Percentiles rank a stretch among this genome's conserved stretches.
Evolutionary conservation across 2,797 vertebrate species (phyloP).

Genomic region (Myoxocephalus aenaeus): DNA sequence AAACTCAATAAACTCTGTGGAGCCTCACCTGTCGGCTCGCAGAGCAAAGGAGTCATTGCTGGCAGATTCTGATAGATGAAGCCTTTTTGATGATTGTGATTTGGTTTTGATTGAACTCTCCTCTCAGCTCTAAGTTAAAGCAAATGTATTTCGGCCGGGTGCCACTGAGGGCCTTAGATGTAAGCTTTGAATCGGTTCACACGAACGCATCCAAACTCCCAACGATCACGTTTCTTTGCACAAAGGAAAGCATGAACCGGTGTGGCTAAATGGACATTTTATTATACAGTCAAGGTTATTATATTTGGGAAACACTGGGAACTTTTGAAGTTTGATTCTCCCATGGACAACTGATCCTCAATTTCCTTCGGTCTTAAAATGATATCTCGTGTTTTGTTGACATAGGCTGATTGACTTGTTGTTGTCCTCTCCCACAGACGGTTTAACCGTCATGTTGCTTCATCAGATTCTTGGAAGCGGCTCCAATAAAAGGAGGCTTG

Average conservation of each 20-base stretch:
- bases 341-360: conserved; percentile 26
- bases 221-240: conserved; percentile 25
- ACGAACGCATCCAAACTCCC: neutral
- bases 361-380: conserved; percentile 44
- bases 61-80: conserved; percentile 43
- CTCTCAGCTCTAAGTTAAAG: conserved; percentile 66
- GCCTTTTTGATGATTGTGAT: conserved; percentile 35
- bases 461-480: conserved; percentile 9
- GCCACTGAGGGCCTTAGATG: conserved; percentile 33
- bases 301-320: conserved; percentile 11
- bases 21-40: conserved; percentile 21
- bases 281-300: neutral
- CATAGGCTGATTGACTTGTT: conserved; percentile 9
- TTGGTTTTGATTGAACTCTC: conserved; percentile 47
- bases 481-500: neutral
- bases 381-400: conserved; percentile 41
- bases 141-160: conserved; percentile 72
- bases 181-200: conserved; percentile 40
- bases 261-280: neutral
- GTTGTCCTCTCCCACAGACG: conserved; percentile 14
- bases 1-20: conserved; percentile 4
- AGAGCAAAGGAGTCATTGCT: neutral
- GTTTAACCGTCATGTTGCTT: conserved; percentile 7
- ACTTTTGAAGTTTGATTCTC: conserved; percentile 23
- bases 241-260: conserved; percentile 11